Conservation (phyloP, 2,888 invertebrate genomes). For the Anticlea derivata region DNA sequence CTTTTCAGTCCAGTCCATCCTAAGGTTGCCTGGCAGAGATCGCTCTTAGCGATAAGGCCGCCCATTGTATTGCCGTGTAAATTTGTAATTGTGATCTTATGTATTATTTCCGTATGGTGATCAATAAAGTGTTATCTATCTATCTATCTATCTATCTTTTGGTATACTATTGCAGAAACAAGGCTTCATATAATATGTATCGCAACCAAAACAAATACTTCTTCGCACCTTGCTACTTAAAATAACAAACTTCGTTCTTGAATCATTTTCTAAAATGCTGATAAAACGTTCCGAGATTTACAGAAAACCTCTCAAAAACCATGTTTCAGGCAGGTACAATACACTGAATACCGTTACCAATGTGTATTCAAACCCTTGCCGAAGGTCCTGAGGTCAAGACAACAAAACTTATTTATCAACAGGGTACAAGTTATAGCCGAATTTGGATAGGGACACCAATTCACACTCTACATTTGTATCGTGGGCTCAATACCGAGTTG, state of each 20-base stretch:
- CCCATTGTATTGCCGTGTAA: too few relatives aligned
- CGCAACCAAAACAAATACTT: background rate
- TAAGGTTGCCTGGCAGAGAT: too few relatives aligned
- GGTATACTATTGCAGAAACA: background rate
- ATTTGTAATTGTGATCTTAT: too few relatives aligned
- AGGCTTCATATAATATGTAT: background rate
- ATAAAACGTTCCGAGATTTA: background rate
- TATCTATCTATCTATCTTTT: too few relatives aligned
- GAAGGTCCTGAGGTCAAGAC: constrained; percentile 22
- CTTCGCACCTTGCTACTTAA: too few relatives aligned
- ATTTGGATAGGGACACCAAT: constrained; percentile 31
- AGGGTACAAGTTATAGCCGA: constrained; percentile 23
- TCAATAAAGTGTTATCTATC: too few relatives aligned
- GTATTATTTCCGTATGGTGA: too few relatives aligned
- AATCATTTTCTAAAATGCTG: background rate
- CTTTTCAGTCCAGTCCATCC: too few relatives aligned
- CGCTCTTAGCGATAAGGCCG: too few relatives aligned
- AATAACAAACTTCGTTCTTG: too few relatives aligned
- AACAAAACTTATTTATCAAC: constrained; percentile 31
- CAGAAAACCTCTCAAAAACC: constrained; percentile 3
- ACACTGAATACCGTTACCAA: constrained; percentile 4
- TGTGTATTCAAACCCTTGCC: constrained; percentile 15
- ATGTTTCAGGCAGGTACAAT: constrained; percentile 5
- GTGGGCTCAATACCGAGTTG: constrained; percentile 32
- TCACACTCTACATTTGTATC: constrained; percentile 33